phyloP scores from a whole-genome alignment of 1,140 invertebrate genomes.

The Dryas iulia region DNA sequence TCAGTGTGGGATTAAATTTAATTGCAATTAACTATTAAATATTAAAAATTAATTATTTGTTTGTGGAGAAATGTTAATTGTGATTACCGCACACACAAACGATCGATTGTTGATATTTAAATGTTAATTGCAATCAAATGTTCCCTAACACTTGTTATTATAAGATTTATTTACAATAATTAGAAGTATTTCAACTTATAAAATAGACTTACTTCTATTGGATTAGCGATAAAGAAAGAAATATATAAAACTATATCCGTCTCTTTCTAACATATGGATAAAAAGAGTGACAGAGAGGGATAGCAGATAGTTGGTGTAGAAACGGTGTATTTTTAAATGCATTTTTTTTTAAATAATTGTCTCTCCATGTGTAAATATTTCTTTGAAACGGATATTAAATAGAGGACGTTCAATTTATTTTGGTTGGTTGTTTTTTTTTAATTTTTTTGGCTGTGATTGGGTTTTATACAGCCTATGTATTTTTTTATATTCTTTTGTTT shows the following conservation, averaged over 20 bases:
- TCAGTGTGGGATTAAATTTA: too few species aligned
- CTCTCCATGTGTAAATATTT: constrained; percentile 16
- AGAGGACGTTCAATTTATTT: constrained; percentile 7
- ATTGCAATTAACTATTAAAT: not conserved
- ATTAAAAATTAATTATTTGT: not conserved
- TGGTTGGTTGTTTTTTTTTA: not conserved
- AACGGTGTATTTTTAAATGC: constrained; percentile 5
- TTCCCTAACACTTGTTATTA: too few species aligned
- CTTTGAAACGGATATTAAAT: constrained; percentile 13
- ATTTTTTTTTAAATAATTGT: constrained; percentile 10
- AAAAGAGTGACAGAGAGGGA: not conserved
- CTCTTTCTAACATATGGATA: not conserved
- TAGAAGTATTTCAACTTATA: too few species aligned
- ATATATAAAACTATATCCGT: too few species aligned
- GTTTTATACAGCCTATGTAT: too few species aligned
- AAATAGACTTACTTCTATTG: too few species aligned
- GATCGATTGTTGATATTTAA: not conserved
- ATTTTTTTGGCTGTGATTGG: not conserved
- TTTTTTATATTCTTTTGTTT: too few species aligned
- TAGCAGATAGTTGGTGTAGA: not conserved
- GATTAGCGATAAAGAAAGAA: too few species aligned
- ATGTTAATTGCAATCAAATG: not conserved
- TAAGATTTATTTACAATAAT: too few species aligned
- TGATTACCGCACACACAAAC: too few species aligned
- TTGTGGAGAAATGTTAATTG: not conserved